These are phyloP conservation scores for Archivesica marissinica DNA, from an alignment of 1,140 invertebrate species.

Conservation along the genomic window DNA sequence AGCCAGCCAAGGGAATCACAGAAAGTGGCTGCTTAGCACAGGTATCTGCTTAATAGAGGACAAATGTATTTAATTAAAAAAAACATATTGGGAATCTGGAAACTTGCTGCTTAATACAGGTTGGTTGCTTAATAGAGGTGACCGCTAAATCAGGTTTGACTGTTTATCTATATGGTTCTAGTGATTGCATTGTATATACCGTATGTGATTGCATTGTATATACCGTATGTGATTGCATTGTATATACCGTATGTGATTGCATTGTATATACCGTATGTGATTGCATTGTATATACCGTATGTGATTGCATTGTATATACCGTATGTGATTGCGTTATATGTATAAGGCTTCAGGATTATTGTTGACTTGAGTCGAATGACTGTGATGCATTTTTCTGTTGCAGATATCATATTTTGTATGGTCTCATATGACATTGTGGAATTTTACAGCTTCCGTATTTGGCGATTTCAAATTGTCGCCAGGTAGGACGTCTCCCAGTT, in stretches of 20 bases:
- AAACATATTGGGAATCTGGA: no score
- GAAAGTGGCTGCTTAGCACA: no score
- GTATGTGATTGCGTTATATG: not conserved
- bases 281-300: not conserved
- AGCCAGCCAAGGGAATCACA: no score
- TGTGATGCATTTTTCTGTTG: slow-evolving; percentile 42
- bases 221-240: not conserved
- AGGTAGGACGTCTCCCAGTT: not conserved
- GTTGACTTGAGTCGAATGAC: slow-evolving; percentile 20
- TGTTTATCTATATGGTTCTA: not conserved
- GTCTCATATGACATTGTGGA: not conserved
- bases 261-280: not conserved
- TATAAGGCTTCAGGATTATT: slow-evolving; percentile 33
- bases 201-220: not conserved
- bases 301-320: not conserved
- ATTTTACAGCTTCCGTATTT: slow-evolving; percentile 15
- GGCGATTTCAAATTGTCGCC: not conserved
- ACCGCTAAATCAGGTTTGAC: no score
- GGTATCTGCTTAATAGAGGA: no score
- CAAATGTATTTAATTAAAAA: no score
- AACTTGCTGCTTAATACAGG: no score
- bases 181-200: not conserved
- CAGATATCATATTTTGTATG: slow-evolving; percentile 18
- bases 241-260: not conserved
- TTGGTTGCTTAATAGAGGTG: no score